Conservation (phyloP, 2,113 vertebrate genomes). For the Pica pica region DNA sequence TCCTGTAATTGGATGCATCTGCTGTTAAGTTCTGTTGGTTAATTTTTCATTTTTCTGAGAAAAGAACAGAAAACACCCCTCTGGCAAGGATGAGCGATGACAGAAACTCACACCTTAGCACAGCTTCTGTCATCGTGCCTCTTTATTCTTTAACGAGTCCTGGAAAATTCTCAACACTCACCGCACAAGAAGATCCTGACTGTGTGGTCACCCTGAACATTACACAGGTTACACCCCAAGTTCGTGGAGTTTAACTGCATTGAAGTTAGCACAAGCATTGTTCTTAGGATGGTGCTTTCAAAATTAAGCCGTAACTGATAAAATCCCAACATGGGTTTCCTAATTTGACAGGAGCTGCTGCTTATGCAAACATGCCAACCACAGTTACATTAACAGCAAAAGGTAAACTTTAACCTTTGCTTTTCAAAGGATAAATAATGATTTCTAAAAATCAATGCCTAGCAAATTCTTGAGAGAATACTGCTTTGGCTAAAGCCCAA, state of each 20-base stretch:
- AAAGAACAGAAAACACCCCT: neutral
- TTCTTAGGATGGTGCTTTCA: neutral
- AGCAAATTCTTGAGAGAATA: neutral
- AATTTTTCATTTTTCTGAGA: neutral
- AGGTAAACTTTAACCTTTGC: conserved; percentile 38
- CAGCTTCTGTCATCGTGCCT: neutral
- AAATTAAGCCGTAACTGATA: neutral
- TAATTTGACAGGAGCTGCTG: conserved; percentile 51
- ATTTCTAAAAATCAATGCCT: neutral
- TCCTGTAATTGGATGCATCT: neutral
- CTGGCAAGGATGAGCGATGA: neutral
- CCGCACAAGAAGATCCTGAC: neutral
- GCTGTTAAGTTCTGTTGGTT: neutral
- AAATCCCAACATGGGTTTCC: neutral
- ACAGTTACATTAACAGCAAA: conserved; percentile 31
- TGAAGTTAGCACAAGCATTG: neutral
- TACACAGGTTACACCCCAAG: neutral
- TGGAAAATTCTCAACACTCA: neutral
- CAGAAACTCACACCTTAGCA: neutral
- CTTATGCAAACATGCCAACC: conserved; percentile 26
- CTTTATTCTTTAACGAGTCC: neutral
- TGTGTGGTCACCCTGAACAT: neutral
- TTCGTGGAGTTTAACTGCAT: neutral
- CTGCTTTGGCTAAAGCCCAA: neutral
- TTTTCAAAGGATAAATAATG: conserved; percentile 6